phyloP scores from a whole-genome alignment of 2,797 vertebrate species.

The Oophaga sylvatica region DNA sequence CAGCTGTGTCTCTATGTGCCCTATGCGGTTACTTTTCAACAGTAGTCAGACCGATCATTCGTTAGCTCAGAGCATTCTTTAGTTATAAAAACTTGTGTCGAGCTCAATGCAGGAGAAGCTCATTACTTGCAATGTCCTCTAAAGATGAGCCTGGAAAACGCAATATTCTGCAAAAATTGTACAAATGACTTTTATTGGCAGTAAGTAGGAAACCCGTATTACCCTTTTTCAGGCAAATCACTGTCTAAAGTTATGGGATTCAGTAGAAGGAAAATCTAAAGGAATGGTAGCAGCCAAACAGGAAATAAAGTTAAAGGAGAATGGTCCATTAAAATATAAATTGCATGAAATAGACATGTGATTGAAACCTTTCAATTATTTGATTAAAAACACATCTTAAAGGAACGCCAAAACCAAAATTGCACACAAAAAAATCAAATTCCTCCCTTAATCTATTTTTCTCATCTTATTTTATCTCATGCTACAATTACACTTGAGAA shows the following conservation, averaged over 20 bases:
- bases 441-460: no score
- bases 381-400: neutral
- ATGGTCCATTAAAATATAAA: neutral
- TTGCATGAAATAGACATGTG: neutral
- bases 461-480: no score
- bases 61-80: neutral
- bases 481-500: no score
- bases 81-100: neutral
- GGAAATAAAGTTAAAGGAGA: neutral
- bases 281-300: neutral
- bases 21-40: neutral
- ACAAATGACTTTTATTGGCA: neutral
- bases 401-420: no score
- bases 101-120: neutral
- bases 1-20: no score
- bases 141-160: neutral
- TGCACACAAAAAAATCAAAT: no score
- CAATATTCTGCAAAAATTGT: neutral
- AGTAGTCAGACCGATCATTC: neutral
- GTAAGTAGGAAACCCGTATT: slow-evolving; percentile 5
- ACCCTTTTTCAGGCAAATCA: neutral
- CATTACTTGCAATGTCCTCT: neutral
- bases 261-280: neutral
- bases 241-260: neutral
- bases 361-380: neutral